These are phyloP conservation scores for Andrena marginata DNA, from an alignment of 2,888 invertebrate genomes.

Conservation along the genomic window DNA sequence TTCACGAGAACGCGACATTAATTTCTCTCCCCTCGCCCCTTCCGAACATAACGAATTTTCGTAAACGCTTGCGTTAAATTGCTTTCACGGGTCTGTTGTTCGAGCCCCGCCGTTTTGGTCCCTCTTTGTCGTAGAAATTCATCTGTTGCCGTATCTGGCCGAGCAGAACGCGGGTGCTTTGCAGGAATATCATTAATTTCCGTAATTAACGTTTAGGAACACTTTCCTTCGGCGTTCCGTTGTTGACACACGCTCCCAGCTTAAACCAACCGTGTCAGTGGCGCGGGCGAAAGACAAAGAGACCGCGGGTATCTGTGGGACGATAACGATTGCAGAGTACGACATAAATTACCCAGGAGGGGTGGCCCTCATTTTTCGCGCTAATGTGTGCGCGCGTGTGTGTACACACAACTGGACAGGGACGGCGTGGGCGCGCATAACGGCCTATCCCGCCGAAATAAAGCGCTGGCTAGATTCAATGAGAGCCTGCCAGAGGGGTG, in stretches of 20 bases:
- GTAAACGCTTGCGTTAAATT: conserved; percentile 6
- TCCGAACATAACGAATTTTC: not conserved
- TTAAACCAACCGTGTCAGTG: not conserved
- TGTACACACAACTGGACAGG: conserved; percentile 15
- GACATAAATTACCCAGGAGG: conserved; percentile 60
- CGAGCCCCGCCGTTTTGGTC: not conserved
- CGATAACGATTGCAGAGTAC: conserved; percentile 51
- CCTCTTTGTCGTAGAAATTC: not conserved
- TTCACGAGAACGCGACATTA: conserved; percentile 7
- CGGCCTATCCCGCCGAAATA: conserved; percentile 60
- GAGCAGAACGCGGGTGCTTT: not conserved
- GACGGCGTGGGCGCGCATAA: conserved; percentile 31
- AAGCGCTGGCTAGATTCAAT: conserved; percentile 65
- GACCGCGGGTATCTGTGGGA: not conserved
- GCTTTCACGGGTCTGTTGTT: not conserved
- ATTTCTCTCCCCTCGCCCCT: not conserved
- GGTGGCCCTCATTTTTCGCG: conserved; percentile 36
- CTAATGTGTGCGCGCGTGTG: conserved; percentile 3
- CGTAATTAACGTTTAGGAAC: conserved; percentile 24
- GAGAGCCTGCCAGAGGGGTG: conserved; percentile 29
- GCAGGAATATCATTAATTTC: conserved; percentile 3
- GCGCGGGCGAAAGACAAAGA: not conserved
- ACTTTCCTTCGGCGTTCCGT: not conserved
- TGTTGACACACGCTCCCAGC: not conserved
- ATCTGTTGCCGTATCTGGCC: not conserved